Evolutionary conservation across 1,140 invertebrate species (phyloP).

Genomic region (Cephus cinctus): DNA sequence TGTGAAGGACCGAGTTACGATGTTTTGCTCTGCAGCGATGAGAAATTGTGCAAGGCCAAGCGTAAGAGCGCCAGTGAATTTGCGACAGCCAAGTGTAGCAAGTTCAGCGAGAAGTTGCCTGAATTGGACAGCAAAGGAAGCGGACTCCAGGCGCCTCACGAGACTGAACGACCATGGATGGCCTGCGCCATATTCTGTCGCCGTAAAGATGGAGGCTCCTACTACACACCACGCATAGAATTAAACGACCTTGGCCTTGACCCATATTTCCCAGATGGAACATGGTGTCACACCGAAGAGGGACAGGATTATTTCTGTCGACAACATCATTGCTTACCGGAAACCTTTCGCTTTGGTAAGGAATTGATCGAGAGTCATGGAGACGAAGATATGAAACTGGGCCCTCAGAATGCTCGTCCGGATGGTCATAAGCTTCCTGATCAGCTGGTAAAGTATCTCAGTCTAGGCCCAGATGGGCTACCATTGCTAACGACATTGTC

Average conservation of each 20-base stretch:
- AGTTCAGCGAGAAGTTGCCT: slow-evolving; percentile 61
- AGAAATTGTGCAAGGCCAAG: slow-evolving; percentile 60
- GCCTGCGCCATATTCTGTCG: slow-evolving; percentile 75
- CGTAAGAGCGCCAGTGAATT: slow-evolving; percentile 58
- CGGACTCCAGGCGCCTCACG: slow-evolving; percentile 70
- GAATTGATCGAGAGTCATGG: slow-evolving; percentile 24
- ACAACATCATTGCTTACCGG: slow-evolving; percentile 71
- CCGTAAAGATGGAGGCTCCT: slow-evolving; percentile 63
- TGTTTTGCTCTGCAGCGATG: slow-evolving; percentile 64
- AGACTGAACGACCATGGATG: slow-evolving; percentile 70
- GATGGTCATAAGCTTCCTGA: slow-evolving; percentile 44
- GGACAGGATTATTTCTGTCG: slow-evolving; percentile 68
- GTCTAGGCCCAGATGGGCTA: slow-evolving; percentile 59
- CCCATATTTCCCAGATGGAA: slow-evolving; percentile 78
- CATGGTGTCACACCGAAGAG: slow-evolving; percentile 72
- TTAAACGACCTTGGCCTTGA: slow-evolving; percentile 70
- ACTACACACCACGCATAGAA: slow-evolving; percentile 73
- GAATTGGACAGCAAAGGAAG: slow-evolving; percentile 62
- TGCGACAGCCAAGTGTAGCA: slow-evolving; percentile 62
- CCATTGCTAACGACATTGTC: slow-evolving; percentile 60
- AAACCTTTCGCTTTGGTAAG: slow-evolving; percentile 49
- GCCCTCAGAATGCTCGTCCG: slow-evolving; percentile 60
- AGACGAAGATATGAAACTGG: slow-evolving; percentile 57
- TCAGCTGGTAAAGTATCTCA: slow-evolving; percentile 61
- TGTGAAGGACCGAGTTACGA: slow-evolving; percentile 66